These are phyloP conservation scores for Rhingia campestris DNA, from an alignment of 2,888 invertebrate genomes.

Conservation along the genomic window DNA sequence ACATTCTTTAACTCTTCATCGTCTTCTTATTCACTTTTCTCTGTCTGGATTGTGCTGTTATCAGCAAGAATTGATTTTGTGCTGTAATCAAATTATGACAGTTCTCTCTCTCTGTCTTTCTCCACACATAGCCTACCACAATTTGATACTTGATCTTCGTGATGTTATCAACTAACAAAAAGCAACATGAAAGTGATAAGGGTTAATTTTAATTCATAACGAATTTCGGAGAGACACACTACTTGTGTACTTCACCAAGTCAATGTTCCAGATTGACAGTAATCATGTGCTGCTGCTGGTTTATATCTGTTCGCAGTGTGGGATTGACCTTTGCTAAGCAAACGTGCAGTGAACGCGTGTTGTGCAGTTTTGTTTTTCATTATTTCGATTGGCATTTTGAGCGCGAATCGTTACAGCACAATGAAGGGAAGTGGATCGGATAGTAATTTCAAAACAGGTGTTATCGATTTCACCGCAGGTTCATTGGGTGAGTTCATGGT, in stretches of 20 bases:
- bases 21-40: neutral
- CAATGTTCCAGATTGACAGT: slow-evolving; percentile 25
- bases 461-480: slow-evolving; percentile 92
- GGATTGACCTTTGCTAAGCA: slow-evolving; percentile 17
- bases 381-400: slow-evolving; percentile 11
- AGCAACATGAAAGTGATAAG: slow-evolving; percentile 13
- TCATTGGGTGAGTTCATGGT: slow-evolving; percentile 87
- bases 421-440: slow-evolving; percentile 52
- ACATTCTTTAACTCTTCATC: neutral
- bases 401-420: slow-evolving; percentile 44
- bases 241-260: slow-evolving; percentile 20
- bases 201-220: neutral
- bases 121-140: neutral
- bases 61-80: neutral
- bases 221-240: slow-evolving; percentile 2
- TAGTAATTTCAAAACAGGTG: slow-evolving; percentile 81
- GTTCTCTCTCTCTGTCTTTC: neutral
- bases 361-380: neutral
- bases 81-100: neutral
- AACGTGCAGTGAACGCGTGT: slow-evolving; percentile 1
- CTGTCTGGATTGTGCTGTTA: neutral
- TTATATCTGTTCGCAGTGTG: slow-evolving; percentile 14
- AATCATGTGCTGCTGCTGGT: slow-evolving; percentile 42
- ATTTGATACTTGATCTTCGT: slow-evolving; percentile 11
- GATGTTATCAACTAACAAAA: slow-evolving; percentile 9